Base-by-base conservation (phyloP, 23 tunicate genomes). In the Styela clava region DNA sequence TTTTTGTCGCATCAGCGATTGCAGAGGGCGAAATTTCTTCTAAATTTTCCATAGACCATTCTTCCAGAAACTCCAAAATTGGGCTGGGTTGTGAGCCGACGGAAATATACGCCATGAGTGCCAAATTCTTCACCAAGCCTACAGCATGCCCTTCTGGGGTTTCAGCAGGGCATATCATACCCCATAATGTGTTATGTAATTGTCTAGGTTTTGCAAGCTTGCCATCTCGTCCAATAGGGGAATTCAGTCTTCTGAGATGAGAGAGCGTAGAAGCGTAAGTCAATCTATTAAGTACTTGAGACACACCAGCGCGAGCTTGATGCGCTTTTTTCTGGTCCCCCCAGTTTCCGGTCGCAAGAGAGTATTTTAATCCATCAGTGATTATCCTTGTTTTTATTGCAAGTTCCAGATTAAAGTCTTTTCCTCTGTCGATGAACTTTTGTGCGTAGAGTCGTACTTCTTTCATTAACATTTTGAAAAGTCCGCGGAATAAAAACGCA, bases 101-200 rank as follows among this genome's bases (percentile, higher is more conserved):
- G 3, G 99, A 96, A 30, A 96, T 96, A 84, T 96, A 96, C 24
- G 99, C 96, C 99, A 96, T 96, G 79, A 96, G 65, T 28, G 99
- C 99, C 16, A 96, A 68, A 73, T 96, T 96, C 56, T 96, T 96
- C 68, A 96, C 99, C 73, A 96, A 61, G 24, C 99, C 99, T 29
- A 96, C 99, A 32, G 99, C 99, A 64, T 96, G 99, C n/a, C 99
- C 99, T 94, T 96, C 99, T 20, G 99, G 99, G 7, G 99, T 96
- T 44, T 96, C 99, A 52, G 99, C 99, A 29, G 99, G 99, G 69
- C 99, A 96, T 24, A 96, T 93, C 99, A 96, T 96, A 20, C 99
- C 99, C 99, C 99, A 96, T 78, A 91, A 81, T 3, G 97, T 85
- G 68, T 87, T 87, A 68, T 96, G 99, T 7, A 96, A 79, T 63